Percentiles rank a stretch among this genome's conserved stretches.
Conservation (phyloP, 2,888 invertebrate genomes). For the Oasisia sp. region DNA sequence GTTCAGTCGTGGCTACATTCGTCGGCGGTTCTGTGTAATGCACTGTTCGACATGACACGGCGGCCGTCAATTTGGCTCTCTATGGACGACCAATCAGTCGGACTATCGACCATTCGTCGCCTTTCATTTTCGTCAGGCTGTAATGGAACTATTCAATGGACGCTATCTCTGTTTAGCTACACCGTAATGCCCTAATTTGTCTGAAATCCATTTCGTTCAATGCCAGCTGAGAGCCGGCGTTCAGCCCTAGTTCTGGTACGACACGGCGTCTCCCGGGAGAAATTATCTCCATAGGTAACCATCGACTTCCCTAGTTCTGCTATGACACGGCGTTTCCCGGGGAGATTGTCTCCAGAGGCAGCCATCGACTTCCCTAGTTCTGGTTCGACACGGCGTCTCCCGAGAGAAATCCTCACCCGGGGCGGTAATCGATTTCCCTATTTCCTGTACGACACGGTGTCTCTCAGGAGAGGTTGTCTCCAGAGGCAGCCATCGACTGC, state of each 20-base stretch:
- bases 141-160: background rate
- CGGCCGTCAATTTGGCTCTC: background rate
- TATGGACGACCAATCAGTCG: background rate
- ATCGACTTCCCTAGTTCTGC: background rate
- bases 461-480: conserved; percentile 22
- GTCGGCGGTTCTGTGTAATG: background rate
- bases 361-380: background rate
- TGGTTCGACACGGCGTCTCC: background rate
- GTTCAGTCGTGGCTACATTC: background rate
- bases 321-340: background rate
- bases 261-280: background rate
- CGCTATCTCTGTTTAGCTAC: background rate
- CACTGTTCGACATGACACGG: background rate
- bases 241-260: background rate
- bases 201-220: background rate
- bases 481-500: conserved; percentile 47
- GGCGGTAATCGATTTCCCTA: background rate
- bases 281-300: background rate
- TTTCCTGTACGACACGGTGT: background rate
- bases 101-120: background rate
- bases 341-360: no score
- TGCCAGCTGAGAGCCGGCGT: background rate
- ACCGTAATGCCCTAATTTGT: background rate
- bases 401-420: no score
- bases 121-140: background rate